A percentile compares a stretch with the other conserved stretches of the same genome.
Conservation (phyloP, 2,113 vertebrate species). For the Xiphias gladius region DNA sequence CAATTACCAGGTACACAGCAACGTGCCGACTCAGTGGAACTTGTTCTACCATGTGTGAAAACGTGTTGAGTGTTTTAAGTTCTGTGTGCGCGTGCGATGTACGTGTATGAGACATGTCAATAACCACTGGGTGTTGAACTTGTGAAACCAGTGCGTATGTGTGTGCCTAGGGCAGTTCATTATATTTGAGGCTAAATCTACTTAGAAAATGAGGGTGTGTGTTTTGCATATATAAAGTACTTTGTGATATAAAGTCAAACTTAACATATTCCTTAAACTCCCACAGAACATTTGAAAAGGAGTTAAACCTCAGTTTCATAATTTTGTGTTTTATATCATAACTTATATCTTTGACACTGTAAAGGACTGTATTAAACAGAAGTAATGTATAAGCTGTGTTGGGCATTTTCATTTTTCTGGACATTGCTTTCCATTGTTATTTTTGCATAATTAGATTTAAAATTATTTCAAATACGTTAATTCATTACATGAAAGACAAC, state of each 20-base stretch:
- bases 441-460: too few relatives aligned
- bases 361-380: too few relatives aligned
- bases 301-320: not conserved
- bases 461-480: too few relatives aligned
- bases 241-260: too few relatives aligned
- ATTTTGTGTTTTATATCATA: not conserved
- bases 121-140: constrained; percentile 8
- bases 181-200: not conserved
- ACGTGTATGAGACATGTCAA: constrained; percentile 16
- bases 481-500: too few relatives aligned
- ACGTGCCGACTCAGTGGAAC: constrained; percentile 18
- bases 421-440: too few relatives aligned
- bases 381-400: too few relatives aligned
- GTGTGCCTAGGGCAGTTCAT: not conserved
- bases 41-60: constrained; percentile 23
- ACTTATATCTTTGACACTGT: too few relatives aligned
- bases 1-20: constrained; percentile 33
- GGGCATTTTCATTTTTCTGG: too few relatives aligned
- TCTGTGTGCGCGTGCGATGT: not conserved
- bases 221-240: not conserved
- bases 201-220: not conserved
- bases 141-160: not conserved
- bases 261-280: too few relatives aligned
- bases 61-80: not conserved
- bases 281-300: too few relatives aligned